A percentile compares a stretch with the other conserved stretches of the same genome.
Evolutionary conservation across 1,140 invertebrate genomes (phyloP).

Genomic region (Drosophila murphyi): DNA sequence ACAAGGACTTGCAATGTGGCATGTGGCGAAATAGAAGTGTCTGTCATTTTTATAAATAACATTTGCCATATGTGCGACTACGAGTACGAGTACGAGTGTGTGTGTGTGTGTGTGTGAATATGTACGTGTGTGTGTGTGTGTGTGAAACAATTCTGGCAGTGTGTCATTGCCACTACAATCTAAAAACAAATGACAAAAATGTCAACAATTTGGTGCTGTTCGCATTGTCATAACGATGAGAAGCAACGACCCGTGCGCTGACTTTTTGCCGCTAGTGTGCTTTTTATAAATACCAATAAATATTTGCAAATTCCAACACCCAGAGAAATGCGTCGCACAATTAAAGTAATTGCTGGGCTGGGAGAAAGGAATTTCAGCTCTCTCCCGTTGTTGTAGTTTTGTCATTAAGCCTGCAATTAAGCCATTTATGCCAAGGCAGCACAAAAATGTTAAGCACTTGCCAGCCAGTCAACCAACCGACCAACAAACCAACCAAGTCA

Average conservation of each 20-base stretch:
- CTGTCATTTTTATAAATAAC: constrained; percentile 82
- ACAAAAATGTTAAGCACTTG: constrained; percentile 70
- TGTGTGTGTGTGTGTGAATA: constrained; percentile 14
- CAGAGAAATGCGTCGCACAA: constrained; percentile 65
- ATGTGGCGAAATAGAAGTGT: constrained; percentile 76
- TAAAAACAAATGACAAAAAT: constrained; percentile 78
- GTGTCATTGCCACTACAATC: constrained; percentile 71
- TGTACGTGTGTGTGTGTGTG: constrained; percentile 26
- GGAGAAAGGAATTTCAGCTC: constrained; percentile 60
- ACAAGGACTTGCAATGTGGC: constrained; percentile 51
- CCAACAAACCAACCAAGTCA: neutral
- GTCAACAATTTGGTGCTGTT: constrained; percentile 65
- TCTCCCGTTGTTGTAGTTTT: constrained; percentile 33
- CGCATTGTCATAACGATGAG: constrained; percentile 54
- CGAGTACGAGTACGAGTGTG: constrained; percentile 22
- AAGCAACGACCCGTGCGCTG: constrained; percentile 23
- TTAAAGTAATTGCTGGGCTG: constrained; percentile 70
- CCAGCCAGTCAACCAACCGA: neutral
- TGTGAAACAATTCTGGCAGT: constrained; percentile 41
- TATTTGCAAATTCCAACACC: constrained; percentile 54
- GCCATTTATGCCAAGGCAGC: constrained; percentile 77
- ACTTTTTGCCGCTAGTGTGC: constrained; percentile 27
- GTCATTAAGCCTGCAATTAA: constrained; percentile 69
- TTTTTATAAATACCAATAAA: constrained; percentile 53
- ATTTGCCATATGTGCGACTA: constrained; percentile 45